These are phyloP conservation scores for Prionace glauca DNA, from an alignment of 2,797 vertebrate species.

Conservation along the genomic window DNA sequence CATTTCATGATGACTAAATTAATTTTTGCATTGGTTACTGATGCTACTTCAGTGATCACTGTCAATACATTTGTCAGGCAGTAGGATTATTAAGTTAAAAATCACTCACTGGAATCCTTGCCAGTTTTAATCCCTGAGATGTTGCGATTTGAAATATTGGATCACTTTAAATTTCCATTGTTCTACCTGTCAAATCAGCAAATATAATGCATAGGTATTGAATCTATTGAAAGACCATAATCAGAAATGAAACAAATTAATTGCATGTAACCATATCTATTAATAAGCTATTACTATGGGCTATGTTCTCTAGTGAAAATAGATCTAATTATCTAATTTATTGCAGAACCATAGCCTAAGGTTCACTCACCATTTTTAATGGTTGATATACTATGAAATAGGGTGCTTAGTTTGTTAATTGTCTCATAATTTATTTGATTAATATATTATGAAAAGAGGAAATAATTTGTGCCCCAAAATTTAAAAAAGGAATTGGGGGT, in stretches of 20 bases:
- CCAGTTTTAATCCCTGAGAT: neutral
- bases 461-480: neutral
- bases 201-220: neutral
- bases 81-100: neutral
- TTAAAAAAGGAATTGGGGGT: neutral
- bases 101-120: neutral
- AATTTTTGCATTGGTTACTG: neutral
- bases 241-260: neutral
- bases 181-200: neutral
- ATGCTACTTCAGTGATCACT: neutral
- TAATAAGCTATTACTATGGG: neutral
- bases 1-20: neutral
- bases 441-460: neutral
- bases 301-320: neutral
- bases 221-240: neutral
- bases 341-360: neutral
- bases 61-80: neutral
- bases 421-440: neutral
- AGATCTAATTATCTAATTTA: neutral
- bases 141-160: neutral
- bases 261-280: neutral
- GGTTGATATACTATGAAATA: neutral
- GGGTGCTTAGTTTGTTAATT: neutral
- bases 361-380: neutral
- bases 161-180: neutral